Evolutionary conservation across 2,113 vertebrate genomes (phyloP).

Genomic region (Chrysochloris asiatica): DNA sequence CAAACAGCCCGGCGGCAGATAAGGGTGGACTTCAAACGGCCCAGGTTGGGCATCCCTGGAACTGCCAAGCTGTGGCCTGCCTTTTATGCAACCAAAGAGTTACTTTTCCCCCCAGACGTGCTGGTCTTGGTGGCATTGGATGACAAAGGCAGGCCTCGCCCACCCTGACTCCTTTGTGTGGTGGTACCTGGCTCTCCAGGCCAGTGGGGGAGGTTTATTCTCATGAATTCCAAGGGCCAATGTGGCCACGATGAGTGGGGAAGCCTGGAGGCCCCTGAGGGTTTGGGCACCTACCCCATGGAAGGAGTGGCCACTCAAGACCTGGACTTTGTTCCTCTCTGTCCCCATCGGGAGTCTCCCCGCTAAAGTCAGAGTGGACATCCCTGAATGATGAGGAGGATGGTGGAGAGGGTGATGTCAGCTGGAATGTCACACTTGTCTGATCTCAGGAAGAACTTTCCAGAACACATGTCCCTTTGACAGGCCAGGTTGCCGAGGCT

Average conservation of each 20-base stretch:
- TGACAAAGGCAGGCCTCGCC: conserved; percentile 61
- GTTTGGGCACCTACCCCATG: background rate
- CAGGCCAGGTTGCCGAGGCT: background rate
- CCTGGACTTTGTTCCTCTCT: background rate
- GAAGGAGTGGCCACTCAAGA: background rate
- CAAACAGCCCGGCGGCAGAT: conserved; percentile 83
- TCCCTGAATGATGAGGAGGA: accelerated
- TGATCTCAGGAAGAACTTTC: background rate
- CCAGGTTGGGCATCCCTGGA: conserved; percentile 74
- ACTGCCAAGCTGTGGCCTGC: conserved; percentile 16
- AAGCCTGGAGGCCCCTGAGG: accelerated
- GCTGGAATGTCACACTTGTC: background rate
- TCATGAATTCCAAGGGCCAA: conserved; percentile 51
- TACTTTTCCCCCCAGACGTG: conserved; percentile 91
- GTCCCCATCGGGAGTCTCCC: accelerated
- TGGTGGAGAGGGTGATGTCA: background rate
- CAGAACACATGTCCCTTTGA: accelerated
- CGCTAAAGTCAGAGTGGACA: accelerated
- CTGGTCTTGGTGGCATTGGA: conserved; percentile 72
- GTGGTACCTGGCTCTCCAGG: conserved; percentile 58
- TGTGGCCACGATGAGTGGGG: accelerated
- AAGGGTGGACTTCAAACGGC: conserved; percentile 84
- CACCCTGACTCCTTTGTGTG: conserved; percentile 61
- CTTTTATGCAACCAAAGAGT: conserved; percentile 84
- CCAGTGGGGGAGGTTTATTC: background rate